Conservation (phyloP, 2,797 vertebrate species). For the Fistularia tabacaria region DNA sequence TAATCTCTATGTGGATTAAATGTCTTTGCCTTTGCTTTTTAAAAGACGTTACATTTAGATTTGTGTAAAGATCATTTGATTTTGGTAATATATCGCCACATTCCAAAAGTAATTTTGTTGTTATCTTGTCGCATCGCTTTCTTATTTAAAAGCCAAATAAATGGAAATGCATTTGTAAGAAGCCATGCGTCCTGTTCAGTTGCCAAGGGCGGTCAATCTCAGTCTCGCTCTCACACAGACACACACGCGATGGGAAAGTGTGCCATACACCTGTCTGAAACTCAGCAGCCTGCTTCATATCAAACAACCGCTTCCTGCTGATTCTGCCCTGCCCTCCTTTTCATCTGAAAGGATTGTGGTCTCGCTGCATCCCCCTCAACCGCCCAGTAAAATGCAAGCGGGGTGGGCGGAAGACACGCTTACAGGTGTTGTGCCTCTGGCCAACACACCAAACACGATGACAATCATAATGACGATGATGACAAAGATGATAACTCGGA, state of each 20-base stretch:
- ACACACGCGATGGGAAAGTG: neutral
- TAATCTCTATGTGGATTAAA: conserved; percentile 47
- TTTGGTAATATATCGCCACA: conserved; percentile 37
- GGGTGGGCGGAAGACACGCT: conserved; percentile 20
- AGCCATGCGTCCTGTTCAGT: conserved; percentile 16
- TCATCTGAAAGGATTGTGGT: conserved; percentile 60
- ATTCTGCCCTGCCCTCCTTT: conserved; percentile 50
- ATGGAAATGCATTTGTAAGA: conserved; percentile 7
- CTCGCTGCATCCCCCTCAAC: conserved; percentile 44
- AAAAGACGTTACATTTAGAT: neutral
- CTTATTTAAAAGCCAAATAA: conserved; percentile 71
- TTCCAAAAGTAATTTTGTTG: conserved; percentile 29
- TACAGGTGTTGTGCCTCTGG: conserved; percentile 70
- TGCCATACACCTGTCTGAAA: conserved; percentile 52
- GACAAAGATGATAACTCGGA: conserved; percentile 51
- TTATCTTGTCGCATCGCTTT: conserved; percentile 43
- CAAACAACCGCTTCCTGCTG: conserved; percentile 58
- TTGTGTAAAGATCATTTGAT: conserved; percentile 44
- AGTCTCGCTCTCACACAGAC: neutral
- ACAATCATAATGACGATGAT: conserved; percentile 51
- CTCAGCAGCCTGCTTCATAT: conserved; percentile 9
- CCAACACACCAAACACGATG: conserved; percentile 35
- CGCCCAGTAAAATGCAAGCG: conserved; percentile 17
- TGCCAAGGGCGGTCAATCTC: conserved; percentile 4
- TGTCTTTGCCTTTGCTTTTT: conserved; percentile 33